Evolutionary conservation across 35 echinoderm and acorn worm genomes (phyloP), one percentile per base, ranked within the genome.

Genomic region (Ptychodera flava): DNA sequence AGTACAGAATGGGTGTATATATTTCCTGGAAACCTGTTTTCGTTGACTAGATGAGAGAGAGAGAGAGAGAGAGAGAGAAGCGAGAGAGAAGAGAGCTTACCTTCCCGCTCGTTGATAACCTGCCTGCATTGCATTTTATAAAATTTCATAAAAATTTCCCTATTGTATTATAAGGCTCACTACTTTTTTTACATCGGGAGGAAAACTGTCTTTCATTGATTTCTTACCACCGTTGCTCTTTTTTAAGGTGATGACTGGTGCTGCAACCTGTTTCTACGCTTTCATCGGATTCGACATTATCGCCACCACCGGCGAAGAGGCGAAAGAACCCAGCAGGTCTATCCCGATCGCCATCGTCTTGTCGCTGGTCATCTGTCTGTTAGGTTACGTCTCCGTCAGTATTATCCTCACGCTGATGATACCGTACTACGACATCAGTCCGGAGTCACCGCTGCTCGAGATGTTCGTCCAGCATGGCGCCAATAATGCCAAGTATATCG

Each of bases 241-340:
- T n/a, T n/a, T n/a, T n/a, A n/a, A 99, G 96, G 96, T 99, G 0
- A 90, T 99, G 93, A 94, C 96, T 31, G 95, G 95, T 78, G 92
- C 96, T 33, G 92, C 96, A 30, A 99, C 96, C 0, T 99, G 92
- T 92, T 99, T 99, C 86, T 99, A 99, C 77, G 96, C 96, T 28
- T 99, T 99, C 80, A 99, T 99, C 64, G 96, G 96, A 28, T 99
- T 99, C 80, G 96, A 99, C 75, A 99, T 99, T 14, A 99, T 99
- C 27, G 96, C 96, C 92, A 99, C 96, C 90, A 99, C 96, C 89
- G 96, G 96, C 34, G 96, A 99, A 86, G 96, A 99, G 93, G 93
- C 96, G 88, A 94, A 87, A 53, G 88, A 99, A 35, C 96, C 96
- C 1, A 94, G 90, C 84, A 89, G 85, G 29, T 94, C 96, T 15